These are phyloP conservation scores for Beaufortia kweichowensis DNA, from an alignment of 2,113 vertebrate genomes.

Conservation along the genomic window DNA sequence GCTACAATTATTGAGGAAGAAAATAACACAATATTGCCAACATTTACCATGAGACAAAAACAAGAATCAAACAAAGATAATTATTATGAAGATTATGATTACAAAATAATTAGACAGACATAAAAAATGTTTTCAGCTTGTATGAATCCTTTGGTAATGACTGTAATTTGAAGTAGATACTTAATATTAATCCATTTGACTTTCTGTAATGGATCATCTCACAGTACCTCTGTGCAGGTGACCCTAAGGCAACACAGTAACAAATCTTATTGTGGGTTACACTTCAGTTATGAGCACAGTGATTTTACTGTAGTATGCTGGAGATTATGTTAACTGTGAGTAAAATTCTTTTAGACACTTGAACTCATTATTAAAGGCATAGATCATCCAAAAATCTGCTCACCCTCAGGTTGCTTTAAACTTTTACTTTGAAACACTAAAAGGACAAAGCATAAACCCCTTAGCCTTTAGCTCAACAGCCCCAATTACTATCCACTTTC, in stretches of 20 bases:
- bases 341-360: neutral
- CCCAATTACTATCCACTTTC: neutral
- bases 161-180: conserved; percentile 52
- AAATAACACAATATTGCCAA: conserved; percentile 48
- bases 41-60: neutral
- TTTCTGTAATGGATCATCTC: conserved; percentile 45
- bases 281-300: conserved; percentile 50
- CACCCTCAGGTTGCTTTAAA: neutral
- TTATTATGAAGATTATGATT: conserved; percentile 5
- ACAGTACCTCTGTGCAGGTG: conserved; percentile 48
- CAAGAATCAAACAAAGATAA: conserved; percentile 17
- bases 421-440: neutral
- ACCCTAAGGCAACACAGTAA: conserved; percentile 67
- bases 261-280: conserved; percentile 52
- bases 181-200: conserved; percentile 33
- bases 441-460: neutral
- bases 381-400: neutral
- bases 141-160: conserved; percentile 53
- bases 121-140: conserved; percentile 38
- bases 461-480: neutral
- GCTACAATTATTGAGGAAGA: conserved; percentile 40
- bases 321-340: neutral
- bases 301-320: conserved; percentile 30
- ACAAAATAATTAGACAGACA: conserved; percentile 18
- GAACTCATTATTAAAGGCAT: conserved; percentile 2